These are phyloP conservation scores for Megalonaias nervosa DNA, from an alignment of 1,140 invertebrate species.

Conservation along the genomic window DNA sequence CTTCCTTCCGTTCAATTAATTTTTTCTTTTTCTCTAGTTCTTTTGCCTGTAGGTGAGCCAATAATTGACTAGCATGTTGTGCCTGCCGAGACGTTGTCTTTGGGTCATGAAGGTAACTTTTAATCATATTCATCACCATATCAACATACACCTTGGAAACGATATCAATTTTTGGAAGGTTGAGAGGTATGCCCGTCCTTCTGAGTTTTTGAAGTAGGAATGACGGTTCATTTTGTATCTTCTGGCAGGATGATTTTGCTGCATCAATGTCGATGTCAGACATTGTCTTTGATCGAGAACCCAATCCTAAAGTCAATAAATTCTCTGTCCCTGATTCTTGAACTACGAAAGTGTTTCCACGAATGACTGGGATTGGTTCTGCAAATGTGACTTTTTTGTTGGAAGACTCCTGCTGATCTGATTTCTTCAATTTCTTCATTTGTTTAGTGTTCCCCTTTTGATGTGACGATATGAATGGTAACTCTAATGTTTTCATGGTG, in stretches of 20 bases:
- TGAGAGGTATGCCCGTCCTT: constrained; percentile 11
- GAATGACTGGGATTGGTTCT: constrained; percentile 23
- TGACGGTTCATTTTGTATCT: constrained; percentile 13
- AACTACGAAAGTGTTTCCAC: constrained; percentile 19
- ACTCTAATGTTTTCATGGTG: constrained; percentile 15
- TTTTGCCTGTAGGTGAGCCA: constrained; percentile 29
- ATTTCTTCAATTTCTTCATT: constrained; percentile 6
- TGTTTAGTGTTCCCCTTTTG: constrained; percentile 18
- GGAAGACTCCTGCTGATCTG: constrained; percentile 20
- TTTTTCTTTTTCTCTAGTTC: no score
- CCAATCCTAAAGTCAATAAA: constrained; percentile 3
- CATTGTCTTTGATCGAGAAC: constrained; percentile 11
- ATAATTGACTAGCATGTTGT: constrained; percentile 21
- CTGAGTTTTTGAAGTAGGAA: neutral
- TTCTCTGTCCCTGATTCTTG: neutral
- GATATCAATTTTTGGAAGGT: constrained; percentile 33
- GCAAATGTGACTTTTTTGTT: constrained; percentile 23
- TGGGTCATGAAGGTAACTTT: constrained; percentile 31
- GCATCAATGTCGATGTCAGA: constrained; percentile 11
- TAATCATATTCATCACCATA: constrained; percentile 36
- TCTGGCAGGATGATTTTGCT: constrained; percentile 28
- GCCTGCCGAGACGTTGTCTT: constrained; percentile 31
- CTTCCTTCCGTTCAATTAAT: no score
- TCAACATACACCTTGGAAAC: constrained; percentile 33
- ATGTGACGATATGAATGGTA: constrained; percentile 21